These are phyloP conservation scores for Drosophila ambigua DNA, from an alignment of 1,140 invertebrate genomes.

Conservation along the genomic window DNA sequence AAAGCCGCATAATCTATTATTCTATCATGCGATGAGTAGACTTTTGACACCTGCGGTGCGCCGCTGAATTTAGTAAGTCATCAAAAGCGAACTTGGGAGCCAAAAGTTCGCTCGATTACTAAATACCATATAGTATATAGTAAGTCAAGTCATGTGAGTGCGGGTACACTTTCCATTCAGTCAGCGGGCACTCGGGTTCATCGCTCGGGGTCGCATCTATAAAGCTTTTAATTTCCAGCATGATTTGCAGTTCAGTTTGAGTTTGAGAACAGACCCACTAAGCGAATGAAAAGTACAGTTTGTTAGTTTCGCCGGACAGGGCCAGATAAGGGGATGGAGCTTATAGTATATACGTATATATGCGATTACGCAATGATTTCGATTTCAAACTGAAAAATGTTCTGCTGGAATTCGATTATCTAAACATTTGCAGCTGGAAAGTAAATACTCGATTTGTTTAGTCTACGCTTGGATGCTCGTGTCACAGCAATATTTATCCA, in stretches of 20 bases:
- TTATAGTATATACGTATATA: too few species aligned
- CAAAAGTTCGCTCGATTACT: too few species aligned
- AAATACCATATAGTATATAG: too few species aligned
- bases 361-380: slow-evolving; percentile 1
- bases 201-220: neutral
- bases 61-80: too few species aligned
- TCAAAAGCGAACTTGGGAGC: too few species aligned
- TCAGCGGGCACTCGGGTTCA: slow-evolving; percentile 6
- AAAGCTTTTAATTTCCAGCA: slow-evolving; percentile 9
- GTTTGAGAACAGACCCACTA: slow-evolving; percentile 21
- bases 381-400: neutral
- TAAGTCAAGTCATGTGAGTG: too few species aligned
- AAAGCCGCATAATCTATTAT: neutral
- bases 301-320: slow-evolving; percentile 9
- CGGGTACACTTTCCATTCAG: neutral
- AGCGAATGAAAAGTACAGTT: slow-evolving; percentile 59
- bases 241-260: slow-evolving; percentile 32
- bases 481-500: neutral
- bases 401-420: neutral
- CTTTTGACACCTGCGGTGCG: too few species aligned
- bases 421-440: neutral
- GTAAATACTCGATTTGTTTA: neutral
- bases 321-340: slow-evolving; percentile 9
- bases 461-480: too few species aligned
- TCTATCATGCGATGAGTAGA: too few species aligned